phyloP scores from a whole-genome alignment of 2,888 invertebrate genomes.

The Atethmia centrago region DNA sequence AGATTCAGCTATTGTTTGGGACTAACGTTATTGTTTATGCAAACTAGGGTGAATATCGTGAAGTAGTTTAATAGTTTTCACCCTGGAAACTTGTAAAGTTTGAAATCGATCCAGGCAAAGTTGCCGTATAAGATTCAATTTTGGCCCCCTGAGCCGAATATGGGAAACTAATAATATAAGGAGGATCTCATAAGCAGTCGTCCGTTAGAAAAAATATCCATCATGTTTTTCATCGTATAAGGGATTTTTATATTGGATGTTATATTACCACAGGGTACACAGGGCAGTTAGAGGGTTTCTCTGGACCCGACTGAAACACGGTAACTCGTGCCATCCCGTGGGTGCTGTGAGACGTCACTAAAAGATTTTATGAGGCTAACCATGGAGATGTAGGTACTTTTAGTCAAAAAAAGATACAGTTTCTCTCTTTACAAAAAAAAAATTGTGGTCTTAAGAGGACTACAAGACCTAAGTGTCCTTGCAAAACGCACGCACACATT shows the following conservation, averaged over 20 bases:
- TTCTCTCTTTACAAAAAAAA: slow-evolving; percentile 10
- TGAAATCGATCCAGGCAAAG: slow-evolving; percentile 29
- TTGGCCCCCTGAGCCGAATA: slow-evolving; percentile 33
- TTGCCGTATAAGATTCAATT: slow-evolving; percentile 41
- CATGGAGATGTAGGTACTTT: slow-evolving; percentile 7
- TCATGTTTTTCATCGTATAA: slow-evolving; percentile 40
- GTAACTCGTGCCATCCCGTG: slow-evolving; percentile 28
- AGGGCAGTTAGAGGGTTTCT: slow-evolving; percentile 18
- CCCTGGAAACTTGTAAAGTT: slow-evolving; percentile 24
- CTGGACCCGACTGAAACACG: slow-evolving; percentile 7
- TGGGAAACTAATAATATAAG: slow-evolving; percentile 54
- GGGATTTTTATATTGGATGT: slow-evolving; percentile 48
- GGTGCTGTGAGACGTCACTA: slow-evolving; percentile 32
- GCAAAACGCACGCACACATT: too few relatives aligned
- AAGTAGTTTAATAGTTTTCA: slow-evolving; percentile 15
- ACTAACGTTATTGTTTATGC: slow-evolving; percentile 15
- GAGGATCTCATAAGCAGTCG: slow-evolving; percentile 36
- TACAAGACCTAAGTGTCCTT: too few relatives aligned
- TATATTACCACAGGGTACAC: slow-evolving; percentile 28
- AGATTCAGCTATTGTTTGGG: background rate
- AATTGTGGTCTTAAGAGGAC: background rate
- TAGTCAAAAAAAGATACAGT: background rate
- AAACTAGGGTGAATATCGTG: slow-evolving; percentile 19
- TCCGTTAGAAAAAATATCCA: slow-evolving; percentile 52
- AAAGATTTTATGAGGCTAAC: slow-evolving; percentile 29